Evolutionary conservation across 2,888 invertebrate genomes (phyloP), one percentile per base, ranked within the genome.

Genomic region (Lordiphosa andalusiaca): DNA sequence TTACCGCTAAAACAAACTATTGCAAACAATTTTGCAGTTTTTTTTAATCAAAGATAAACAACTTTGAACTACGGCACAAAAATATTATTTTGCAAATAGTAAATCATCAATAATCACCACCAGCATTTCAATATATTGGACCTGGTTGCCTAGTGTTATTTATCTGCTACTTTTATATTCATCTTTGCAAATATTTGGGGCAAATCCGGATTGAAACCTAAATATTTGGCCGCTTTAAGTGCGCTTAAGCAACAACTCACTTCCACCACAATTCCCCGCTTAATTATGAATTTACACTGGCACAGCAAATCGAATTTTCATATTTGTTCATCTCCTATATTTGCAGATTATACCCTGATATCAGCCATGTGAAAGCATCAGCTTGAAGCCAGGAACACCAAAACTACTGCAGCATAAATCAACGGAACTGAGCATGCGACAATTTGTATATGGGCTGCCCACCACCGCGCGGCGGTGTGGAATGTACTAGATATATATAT

Each of bases 301-400:
- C 53, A 37, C 54, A 40, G 37, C 40, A 40, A 56, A 82, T 78
- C 63, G 71, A 78, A 72, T 78, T 71, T 74, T 69, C 57, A 74
- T 74, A 71, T 67, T 67, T 81, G 59, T 52, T 48, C 39, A 19
- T 39, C 42, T 64, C 21, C 41, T 62, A 48, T 74, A 71, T 77
- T 77, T 82, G 39, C 77, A 77, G 77, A 82, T 77, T 78, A 78
- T 61, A 54, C 72, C 71, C 69, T 71, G 38, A 72, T 75, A 69
- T 65, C 64, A 69, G 73, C 76, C 64, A 71, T 59, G 51, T 78
- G 49, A 75, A 38, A 37, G 59, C 49, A 59, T 56, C 48, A 54
- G 47, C 41, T 33, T 19, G 23, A 13, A 44, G 36, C 40, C 6
- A 16, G 35, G 23, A 54, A 37, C 58, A 38, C 53, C 30, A 60